Percentiles rank a stretch among this genome's conserved stretches.
Evolutionary conservation across 2,113 vertebrate species (phyloP).

Genomic region (Eira barbara): DNA sequence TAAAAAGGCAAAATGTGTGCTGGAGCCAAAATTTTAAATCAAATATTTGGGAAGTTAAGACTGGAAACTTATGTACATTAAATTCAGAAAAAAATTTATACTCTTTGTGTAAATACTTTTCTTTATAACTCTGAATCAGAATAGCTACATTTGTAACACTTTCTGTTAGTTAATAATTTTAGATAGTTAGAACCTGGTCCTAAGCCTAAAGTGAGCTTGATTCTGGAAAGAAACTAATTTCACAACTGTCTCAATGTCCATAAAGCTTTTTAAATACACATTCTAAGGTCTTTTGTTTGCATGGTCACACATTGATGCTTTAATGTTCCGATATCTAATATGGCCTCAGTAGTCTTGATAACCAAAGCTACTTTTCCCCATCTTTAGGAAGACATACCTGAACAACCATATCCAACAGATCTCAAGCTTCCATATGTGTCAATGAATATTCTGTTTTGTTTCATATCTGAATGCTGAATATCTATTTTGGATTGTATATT

Average conservation of each 20-base stretch:
- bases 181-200: background rate
- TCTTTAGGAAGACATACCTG: background rate
- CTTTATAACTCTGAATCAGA: background rate
- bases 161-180: background rate
- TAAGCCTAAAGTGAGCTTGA: background rate
- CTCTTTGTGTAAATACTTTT: background rate
- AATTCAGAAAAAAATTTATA: background rate
- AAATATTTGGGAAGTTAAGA: background rate
- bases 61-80: background rate
- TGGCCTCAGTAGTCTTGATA: background rate
- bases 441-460: background rate
- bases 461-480: background rate
- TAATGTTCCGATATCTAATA: background rate
- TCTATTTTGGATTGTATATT: background rate
- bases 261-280: background rate
- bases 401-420: background rate
- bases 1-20: background rate
- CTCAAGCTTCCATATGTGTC: background rate
- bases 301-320: background rate
- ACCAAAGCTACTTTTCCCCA: background rate
- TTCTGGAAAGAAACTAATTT: background rate
- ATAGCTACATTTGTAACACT: background rate
- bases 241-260: background rate
- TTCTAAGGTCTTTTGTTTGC: background rate
- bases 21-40: background rate